These are phyloP conservation scores for Alethe castanea DNA, from an alignment of 2,113 vertebrate species.

Conservation along the genomic window DNA sequence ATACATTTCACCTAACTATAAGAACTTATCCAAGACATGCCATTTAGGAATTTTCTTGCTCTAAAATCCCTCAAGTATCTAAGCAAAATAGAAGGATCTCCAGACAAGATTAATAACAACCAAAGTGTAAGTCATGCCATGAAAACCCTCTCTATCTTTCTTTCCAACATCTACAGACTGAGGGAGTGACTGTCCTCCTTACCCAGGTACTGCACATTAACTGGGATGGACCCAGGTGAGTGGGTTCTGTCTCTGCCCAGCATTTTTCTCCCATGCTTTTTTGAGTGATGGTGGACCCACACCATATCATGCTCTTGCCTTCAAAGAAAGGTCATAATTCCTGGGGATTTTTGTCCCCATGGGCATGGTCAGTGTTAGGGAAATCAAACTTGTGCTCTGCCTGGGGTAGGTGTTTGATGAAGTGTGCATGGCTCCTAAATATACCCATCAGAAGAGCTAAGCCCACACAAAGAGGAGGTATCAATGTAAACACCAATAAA, in stretches of 20 bases:
- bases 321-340: neutral
- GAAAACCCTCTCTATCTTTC: neutral
- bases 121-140: neutral
- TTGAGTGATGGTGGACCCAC: neutral
- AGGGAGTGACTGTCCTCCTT: neutral
- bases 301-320: neutral
- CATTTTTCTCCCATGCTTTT: neutral
- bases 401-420: neutral
- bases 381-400: neutral
- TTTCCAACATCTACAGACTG: neutral
- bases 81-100: neutral
- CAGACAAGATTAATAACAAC: neutral
- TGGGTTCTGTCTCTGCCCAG: neutral
- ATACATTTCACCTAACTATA: neutral
- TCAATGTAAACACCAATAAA: neutral
- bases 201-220: neutral
- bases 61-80: neutral
- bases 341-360: fast-evolving
- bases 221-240: neutral
- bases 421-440: neutral
- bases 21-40: neutral
- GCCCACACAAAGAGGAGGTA: neutral
- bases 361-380: neutral
- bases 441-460: neutral
- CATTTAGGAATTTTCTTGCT: neutral